Base-by-base conservation (phyloP, 2,113 vertebrate species). In the Hippocampus guttulatus region DNA sequence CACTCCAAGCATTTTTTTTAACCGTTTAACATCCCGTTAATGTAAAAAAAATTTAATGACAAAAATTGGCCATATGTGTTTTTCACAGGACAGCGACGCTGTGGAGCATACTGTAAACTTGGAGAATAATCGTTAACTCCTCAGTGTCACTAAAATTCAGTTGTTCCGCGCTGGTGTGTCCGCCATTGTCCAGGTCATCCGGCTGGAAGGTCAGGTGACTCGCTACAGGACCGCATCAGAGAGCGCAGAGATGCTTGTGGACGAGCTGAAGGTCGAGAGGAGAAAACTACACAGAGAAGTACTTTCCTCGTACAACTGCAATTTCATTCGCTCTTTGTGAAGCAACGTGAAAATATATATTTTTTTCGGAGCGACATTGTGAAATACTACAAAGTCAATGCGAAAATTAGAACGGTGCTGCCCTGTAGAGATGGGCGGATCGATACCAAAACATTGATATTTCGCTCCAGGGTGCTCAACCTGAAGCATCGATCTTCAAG, bases 251-350 rank as follows among this genome's bases (percentile, higher is more conserved):
- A 95, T 92, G 83, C 80, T 94, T 12, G 96, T 98, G 80, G 96
- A 98, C 47, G 95, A 98, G 51, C 92, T 98, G 77, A 98, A 98
- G 90, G 95, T 95, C 27, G 96, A 98, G 81, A 98, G 97, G 77
- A 93, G 96, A 65, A 95, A 94, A 80, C 92, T 98, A 25, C 96
- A 98, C 80, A 88, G 96, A 92, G 95, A 98, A 93, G 96, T 96
- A 47, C 73, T 55, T 66, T 63, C 68, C 16, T 64, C 38, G 1
- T 40, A 63, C 33, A 23, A 38, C 55, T 43, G 25, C 11, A 3
- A 25, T 10, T 12, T 25, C 54, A 57, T 57, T 4, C 23, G 3
- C 23, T 57, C n/a, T 55, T 4, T 25, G 6, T 55, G 49, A 11
- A 23, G n/a, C 21, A 3, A 55, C 10, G 11, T 23, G 10, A 9